A percentile compares a stretch with the other conserved stretches of the same genome.
Evolutionary conservation across 2,113 vertebrate genomes (phyloP).

Genomic region (Phalacrocorax pelagicus): DNA sequence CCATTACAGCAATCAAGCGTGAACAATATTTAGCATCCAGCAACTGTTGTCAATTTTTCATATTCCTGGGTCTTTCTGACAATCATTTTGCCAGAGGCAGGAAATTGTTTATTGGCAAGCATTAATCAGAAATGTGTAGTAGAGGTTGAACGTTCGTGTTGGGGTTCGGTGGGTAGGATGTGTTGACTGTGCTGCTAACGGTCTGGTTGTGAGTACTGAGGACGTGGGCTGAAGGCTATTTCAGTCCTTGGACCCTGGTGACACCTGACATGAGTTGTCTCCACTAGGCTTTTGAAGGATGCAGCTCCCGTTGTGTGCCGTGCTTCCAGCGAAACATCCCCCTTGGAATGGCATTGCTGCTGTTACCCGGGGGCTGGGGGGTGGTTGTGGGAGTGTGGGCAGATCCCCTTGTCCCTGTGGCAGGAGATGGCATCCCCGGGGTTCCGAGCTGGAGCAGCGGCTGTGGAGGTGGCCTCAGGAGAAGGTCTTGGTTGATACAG

Average conservation of each 20-base stretch:
- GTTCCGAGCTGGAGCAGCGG: neutral
- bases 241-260: neutral
- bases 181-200: neutral
- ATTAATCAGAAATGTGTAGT: neutral
- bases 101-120: neutral
- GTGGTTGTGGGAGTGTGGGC: accelerated
- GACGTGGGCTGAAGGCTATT: neutral
- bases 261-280: accelerated
- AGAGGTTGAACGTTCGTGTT: accelerated
- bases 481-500: neutral
- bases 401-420: neutral
- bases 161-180: neutral
- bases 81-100: neutral
- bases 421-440: accelerated
- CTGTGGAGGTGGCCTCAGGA: neutral
- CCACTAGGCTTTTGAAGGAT: neutral
- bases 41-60: neutral
- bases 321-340: accelerated
- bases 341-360: too few species aligned
- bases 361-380: neutral
- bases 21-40: neutral
- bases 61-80: neutral
- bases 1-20: neutral
- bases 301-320: accelerated
- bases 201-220: neutral